Base-by-base conservation (phyloP, 1,140 invertebrate genomes). In the Lamellibrachia luymesi region DNA sequence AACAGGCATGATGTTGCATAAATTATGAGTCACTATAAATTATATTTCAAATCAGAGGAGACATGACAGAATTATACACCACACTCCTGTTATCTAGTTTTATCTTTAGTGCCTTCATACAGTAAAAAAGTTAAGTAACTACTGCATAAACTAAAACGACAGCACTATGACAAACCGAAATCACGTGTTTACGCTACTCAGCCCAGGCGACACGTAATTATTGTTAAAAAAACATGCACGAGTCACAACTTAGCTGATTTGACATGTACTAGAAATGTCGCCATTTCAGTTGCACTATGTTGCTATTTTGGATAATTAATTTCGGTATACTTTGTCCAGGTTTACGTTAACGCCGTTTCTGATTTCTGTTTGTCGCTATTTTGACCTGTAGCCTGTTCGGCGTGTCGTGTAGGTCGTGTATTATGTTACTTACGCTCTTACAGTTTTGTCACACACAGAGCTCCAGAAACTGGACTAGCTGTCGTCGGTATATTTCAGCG, bases 391-490 rank as follows among this genome's bases (percentile, higher is more conserved):
- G 64, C 64, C 64, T 22, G 6, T 80, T 80, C 64, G 64, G 64
- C 64, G 64, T 80, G 64, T 80, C 64, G 64, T 80, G 64, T 80
- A 80, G 64, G 64, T 80, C 64, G 17, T 80, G 64, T 38, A 38
- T 80, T 80, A 80, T 80, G 64, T 80, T 80, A 80, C 64, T 80
- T 80, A 80, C 64, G 64, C 17, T 80, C 64, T 80, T 80, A 80
- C 64, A 22, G 64, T 80, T 17, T 80, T 22, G 8, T 10, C 64
- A 22, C 52, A 80, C 13, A 6, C 13, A 17, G 64, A 22, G 64
- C 17, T 80, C 13, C 25, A 2, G 17, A 80, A 80, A 80, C 2
- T 80, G 64, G 64, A 80, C 64, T 80, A 80, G 64, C 13, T 80
- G 17, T 80, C 64, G 64, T 80, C 64, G 25, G 17, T 80, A 80